Percentiles rank a stretch among this genome's conserved stretches.
Conservation (phyloP, 2,797 vertebrate genomes). For the Cyclura pinguis region DNA sequence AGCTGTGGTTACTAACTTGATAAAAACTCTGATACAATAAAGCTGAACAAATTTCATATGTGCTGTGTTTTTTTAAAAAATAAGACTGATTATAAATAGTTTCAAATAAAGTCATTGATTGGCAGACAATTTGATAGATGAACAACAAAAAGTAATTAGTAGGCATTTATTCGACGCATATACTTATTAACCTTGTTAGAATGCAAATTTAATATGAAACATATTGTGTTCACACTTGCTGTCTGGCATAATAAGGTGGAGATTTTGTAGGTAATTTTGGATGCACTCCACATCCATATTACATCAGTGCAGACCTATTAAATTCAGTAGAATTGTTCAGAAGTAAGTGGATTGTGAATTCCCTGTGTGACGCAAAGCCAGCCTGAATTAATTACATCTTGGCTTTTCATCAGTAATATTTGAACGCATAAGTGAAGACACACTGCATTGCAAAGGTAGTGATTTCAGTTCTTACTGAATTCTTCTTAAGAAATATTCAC, state of each 20-base stretch:
- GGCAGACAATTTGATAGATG: slow-evolving; percentile 27
- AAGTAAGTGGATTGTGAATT: slow-evolving; percentile 6
- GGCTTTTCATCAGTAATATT: slow-evolving; percentile 3
- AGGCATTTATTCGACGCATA: slow-evolving; percentile 36
- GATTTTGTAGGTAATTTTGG: slow-evolving; percentile 20
- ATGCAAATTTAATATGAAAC: slow-evolving; percentile 52
- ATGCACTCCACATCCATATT: neutral
- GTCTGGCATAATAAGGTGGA: slow-evolving; percentile 23
- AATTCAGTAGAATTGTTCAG: slow-evolving; percentile 2
- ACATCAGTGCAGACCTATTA: neutral
- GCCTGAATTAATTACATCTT: slow-evolving; percentile 6
- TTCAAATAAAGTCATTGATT: slow-evolving; percentile 35
- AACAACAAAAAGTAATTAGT: slow-evolving; percentile 43
- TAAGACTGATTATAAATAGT: neutral
- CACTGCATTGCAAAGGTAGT: neutral
- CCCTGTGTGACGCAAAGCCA: neutral
- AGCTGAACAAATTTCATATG: neutral
- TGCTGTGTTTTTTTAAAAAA: neutral
- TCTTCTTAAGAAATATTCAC: neutral
- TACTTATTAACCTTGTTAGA: slow-evolving; percentile 45
- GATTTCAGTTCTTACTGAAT: slow-evolving; percentile 6
- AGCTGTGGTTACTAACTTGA: neutral
- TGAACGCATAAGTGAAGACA: slow-evolving; percentile 8
- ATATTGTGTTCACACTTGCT: slow-evolving; percentile 33
- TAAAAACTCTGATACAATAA: neutral